These are phyloP conservation scores for Lithophane leautieri DNA, from an alignment of 2,888 invertebrate species.

Conservation along the genomic window DNA sequence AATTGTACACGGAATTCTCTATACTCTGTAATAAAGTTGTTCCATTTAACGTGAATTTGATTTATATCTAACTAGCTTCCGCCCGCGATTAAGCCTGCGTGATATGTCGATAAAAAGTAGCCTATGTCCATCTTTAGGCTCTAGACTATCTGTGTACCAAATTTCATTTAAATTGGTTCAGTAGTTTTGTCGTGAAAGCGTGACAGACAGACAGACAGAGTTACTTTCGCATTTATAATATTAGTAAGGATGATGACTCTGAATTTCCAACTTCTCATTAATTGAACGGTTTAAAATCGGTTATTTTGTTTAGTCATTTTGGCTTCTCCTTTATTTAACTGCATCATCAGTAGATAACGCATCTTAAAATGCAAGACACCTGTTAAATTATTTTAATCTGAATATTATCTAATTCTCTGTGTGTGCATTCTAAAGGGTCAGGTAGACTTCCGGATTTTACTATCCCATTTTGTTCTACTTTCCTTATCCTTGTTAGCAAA, in stretches of 20 bases:
- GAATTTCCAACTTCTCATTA: not conserved
- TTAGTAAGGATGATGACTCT: too few species aligned
- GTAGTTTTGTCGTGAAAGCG: too few species aligned
- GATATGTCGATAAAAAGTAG: too few species aligned
- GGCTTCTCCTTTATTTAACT: not conserved
- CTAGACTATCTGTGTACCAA: too few species aligned
- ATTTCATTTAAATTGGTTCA: too few species aligned
- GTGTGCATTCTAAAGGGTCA: not conserved
- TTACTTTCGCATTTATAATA: too few species aligned
- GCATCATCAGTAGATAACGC: not conserved
- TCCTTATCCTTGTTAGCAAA: not conserved
- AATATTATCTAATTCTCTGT: not conserved
- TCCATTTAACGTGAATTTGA: constrained; percentile 12
- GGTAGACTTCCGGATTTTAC: not conserved
- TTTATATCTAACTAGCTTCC: too few species aligned
- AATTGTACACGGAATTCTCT: not conserved
- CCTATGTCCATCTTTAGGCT: too few species aligned
- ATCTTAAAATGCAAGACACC: too few species aligned
- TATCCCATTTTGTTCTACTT: not conserved
- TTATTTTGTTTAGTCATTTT: constrained; percentile 15
- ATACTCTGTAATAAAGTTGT: not conserved
- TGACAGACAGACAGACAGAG: too few species aligned
- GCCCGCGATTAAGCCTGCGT: too few species aligned
- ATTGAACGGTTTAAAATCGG: not conserved
- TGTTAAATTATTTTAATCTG: not conserved